Conservation (phyloP, 2,797 vertebrate genomes). For the Poecilia wingei region DNA sequence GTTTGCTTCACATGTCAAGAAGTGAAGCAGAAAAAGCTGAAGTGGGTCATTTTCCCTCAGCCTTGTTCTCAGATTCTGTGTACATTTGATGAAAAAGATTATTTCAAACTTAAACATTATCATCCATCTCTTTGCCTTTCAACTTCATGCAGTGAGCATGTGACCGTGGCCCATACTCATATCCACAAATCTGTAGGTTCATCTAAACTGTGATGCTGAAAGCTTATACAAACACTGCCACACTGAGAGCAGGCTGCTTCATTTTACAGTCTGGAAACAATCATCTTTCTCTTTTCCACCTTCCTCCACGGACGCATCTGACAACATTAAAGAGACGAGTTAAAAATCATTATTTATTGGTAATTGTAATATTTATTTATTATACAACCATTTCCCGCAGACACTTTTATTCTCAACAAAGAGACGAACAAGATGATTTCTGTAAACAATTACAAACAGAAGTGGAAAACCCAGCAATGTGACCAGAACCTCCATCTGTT, state of each 20-base stretch:
- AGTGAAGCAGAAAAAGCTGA: not conserved
- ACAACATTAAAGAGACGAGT: slow-evolving; percentile 38
- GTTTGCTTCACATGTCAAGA: not conserved
- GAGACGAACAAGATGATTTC: slow-evolving; percentile 31
- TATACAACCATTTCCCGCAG: slow-evolving; percentile 20
- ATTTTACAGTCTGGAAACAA: slow-evolving; percentile 60
- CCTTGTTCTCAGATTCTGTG: slow-evolving; percentile 52
- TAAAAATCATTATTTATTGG: slow-evolving; percentile 34
- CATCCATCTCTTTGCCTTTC: slow-evolving; percentile 36
- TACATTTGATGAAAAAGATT: slow-evolving; percentile 57
- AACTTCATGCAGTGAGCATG: slow-evolving; percentile 58
- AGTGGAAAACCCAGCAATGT: slow-evolving; percentile 39
- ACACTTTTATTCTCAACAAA: slow-evolving; percentile 37
- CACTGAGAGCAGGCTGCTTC: slow-evolving; percentile 47
- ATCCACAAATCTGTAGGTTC: slow-evolving; percentile 52
- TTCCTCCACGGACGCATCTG: slow-evolving; percentile 8
- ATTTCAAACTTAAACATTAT: slow-evolving; percentile 54
- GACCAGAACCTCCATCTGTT: slow-evolving; percentile 56
- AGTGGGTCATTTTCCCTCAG: not conserved
- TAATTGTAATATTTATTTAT: slow-evolving; percentile 39
- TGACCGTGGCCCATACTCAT: slow-evolving; percentile 37
- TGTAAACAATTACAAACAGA: slow-evolving; percentile 50
- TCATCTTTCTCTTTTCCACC: slow-evolving; percentile 34
- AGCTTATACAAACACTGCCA: slow-evolving; percentile 55
- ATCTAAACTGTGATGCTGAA: slow-evolving; percentile 50